Evolutionary conservation across 2,797 vertebrate genomes (phyloP).

Genomic region (Allobates femoralis): DNA sequence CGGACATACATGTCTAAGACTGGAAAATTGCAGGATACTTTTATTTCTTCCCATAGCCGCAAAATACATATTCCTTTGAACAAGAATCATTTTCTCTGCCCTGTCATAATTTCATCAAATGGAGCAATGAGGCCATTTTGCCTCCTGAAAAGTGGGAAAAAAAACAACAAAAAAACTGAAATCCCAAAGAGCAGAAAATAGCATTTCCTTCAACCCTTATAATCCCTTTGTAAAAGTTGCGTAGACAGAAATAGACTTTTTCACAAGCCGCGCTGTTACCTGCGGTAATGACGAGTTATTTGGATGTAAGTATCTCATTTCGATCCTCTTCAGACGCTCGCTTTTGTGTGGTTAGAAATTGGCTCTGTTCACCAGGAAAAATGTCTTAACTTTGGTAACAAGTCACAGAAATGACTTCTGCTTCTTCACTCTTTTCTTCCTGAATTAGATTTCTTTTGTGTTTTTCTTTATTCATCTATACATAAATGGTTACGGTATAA

Average conservation of each 20-base stretch:
- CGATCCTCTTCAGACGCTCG: not conserved
- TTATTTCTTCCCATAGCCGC: not conserved
- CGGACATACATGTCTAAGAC: not conserved
- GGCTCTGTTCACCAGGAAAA: constrained; percentile 47
- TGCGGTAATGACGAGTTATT: constrained; percentile 52
- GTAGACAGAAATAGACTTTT: constrained; percentile 49
- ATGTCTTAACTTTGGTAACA: constrained; percentile 51
- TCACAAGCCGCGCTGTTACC: constrained; percentile 40
- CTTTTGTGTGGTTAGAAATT: constrained; percentile 46
- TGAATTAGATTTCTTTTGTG: constrained; percentile 1
- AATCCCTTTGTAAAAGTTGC: constrained; percentile 21
- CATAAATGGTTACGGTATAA: not conserved
- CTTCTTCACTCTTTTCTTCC: not conserved
- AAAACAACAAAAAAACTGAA: not conserved
- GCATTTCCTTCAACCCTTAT: constrained; percentile 36
- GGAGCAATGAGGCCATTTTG: constrained; percentile 27
- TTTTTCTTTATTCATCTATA: not conserved
- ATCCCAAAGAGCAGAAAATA: constrained; percentile 38
- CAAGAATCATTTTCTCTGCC: constrained; percentile 39
- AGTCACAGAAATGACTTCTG: constrained; percentile 28
- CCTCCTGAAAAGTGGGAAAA: not conserved
- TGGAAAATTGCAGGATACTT: not conserved
- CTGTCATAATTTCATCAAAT: constrained; percentile 41
- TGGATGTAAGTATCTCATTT: constrained; percentile 56
- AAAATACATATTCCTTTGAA: constrained; percentile 13